Evolutionary conservation across 2,113 vertebrate species (phyloP).

Genomic region (Cnemophilus loriae): DNA sequence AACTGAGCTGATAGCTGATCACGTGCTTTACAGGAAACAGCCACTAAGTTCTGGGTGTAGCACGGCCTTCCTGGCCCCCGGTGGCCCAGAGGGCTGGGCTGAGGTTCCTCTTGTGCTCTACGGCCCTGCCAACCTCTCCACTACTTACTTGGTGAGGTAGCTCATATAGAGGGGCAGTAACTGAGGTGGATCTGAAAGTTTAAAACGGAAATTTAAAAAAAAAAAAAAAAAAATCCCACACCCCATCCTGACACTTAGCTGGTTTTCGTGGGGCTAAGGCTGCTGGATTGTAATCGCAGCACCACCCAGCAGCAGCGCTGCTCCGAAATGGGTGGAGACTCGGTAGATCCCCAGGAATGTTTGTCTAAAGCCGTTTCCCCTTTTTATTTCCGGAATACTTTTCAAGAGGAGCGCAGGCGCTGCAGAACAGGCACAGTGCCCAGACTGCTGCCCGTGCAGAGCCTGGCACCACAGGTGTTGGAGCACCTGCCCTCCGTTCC

Average conservation of each 20-base stretch:
- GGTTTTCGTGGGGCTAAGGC: neutral
- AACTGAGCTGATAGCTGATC: neutral
- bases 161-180: neutral
- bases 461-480: neutral
- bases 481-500: neutral
- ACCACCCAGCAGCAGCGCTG: neutral
- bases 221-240: neutral
- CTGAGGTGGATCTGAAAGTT: neutral
- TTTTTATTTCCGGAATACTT: neutral
- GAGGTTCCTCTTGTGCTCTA: neutral
- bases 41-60: neutral
- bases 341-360: fast-evolving
- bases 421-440: neutral
- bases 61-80: neutral
- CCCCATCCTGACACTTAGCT: neutral
- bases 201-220: no score
- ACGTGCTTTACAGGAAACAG: neutral
- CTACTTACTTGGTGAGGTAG: no score
- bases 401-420: neutral
- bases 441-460: neutral
- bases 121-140: neutral
- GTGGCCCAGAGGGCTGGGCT: no score
- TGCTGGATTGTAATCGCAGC: no score
- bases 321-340: neutral
- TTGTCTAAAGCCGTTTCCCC: fast-evolving